phyloP scores from a whole-genome alignment of 1,140 invertebrate genomes.

The Hyles vespertilio region DNA sequence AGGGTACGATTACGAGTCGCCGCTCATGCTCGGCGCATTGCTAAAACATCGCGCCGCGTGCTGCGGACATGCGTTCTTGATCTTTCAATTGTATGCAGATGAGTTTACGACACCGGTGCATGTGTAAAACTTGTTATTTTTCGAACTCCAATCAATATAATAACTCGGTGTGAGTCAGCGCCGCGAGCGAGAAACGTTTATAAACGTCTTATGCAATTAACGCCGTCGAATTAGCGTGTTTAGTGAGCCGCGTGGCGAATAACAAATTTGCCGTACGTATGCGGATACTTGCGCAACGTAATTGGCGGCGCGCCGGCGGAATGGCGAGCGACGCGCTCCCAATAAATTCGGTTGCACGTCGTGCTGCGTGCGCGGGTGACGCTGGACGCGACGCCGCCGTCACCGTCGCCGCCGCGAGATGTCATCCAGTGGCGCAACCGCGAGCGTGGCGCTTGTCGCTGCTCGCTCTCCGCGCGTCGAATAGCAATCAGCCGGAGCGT shows the following conservation, averaged over 20 bases:
- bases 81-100: conserved; percentile 27
- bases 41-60: too few species aligned
- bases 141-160: too few species aligned
- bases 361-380: neutral
- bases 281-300: conserved; percentile 9
- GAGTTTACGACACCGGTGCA: conserved; percentile 5
- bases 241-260: conserved; percentile 3
- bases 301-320: conserved; percentile 8
- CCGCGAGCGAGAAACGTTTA: neutral
- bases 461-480: neutral
- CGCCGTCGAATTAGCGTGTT: too few species aligned
- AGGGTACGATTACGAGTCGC: neutral
- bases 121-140: too few species aligned
- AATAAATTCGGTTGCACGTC: neutral
- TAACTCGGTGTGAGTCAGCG: neutral
- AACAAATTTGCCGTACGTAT: conserved; percentile 3
- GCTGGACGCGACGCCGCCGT: neutral
- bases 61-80: conserved; percentile 7
- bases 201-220: conserved; percentile 3
- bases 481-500: conserved; percentile 10
- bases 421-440: conserved; percentile 7
- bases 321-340: conserved; percentile 3
- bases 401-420: neutral
- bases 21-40: too few species aligned
- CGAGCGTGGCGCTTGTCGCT: conserved; percentile 5